A percentile compares a stretch with the other conserved stretches of the same genome.
Evolutionary conservation across 2,888 invertebrate genomes (phyloP).

Genomic region (Germaria angustata): DNA sequence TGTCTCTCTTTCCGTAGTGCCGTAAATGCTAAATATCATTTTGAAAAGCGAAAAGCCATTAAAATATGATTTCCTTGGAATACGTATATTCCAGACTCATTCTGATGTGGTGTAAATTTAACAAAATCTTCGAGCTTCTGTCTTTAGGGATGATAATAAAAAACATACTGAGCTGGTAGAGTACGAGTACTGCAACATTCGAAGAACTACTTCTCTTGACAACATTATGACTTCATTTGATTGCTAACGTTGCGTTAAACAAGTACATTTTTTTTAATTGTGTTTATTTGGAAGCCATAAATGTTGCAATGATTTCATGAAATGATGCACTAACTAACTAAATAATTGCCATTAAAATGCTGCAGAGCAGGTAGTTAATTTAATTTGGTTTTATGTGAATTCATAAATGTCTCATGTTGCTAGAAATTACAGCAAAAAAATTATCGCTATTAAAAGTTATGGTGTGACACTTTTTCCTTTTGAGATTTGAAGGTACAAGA

Average conservation of each 20-base stretch:
- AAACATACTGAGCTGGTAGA: background rate
- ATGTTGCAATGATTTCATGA: conserved; percentile 27
- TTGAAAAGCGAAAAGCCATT: conserved; percentile 41
- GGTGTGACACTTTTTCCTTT: conserved; percentile 35
- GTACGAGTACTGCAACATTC: background rate
- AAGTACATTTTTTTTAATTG: conserved; percentile 42
- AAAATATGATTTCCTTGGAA: conserved; percentile 55
- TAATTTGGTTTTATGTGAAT: conserved; percentile 26
- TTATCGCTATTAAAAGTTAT: conserved; percentile 47
- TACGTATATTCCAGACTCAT: background rate
- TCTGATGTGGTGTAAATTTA: conserved; percentile 62
- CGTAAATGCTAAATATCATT: conserved; percentile 20
- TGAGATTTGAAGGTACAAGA: conserved; percentile 28
- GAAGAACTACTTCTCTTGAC: background rate
- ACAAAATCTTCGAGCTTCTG: conserved; percentile 60
- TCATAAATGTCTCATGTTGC: conserved; percentile 17
- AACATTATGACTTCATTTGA: conserved; percentile 34
- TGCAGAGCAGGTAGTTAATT: conserved; percentile 43
- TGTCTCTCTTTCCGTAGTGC: background rate
- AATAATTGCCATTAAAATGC: conserved; percentile 8
- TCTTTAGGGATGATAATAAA: conserved; percentile 53
- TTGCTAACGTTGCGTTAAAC: conserved; percentile 27
- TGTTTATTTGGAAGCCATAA: conserved; percentile 60
- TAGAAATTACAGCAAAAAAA: conserved; percentile 15
- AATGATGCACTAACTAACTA: conserved; percentile 40